Percentiles rank a stretch among this genome's conserved stretches.
Conservation (phyloP, 2,113 vertebrate species). For the Garra rufa region DNA sequence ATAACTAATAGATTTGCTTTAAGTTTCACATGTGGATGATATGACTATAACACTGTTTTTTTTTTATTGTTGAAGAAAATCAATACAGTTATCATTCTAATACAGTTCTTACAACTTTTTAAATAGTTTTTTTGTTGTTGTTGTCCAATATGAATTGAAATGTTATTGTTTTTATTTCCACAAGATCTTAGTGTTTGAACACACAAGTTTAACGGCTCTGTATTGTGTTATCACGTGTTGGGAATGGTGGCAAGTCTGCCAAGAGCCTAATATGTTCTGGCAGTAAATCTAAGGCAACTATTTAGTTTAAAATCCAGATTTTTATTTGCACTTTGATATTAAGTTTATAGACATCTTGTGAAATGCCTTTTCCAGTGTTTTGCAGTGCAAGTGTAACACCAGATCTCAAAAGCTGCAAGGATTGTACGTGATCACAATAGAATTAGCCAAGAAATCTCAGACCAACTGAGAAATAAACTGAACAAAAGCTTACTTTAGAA, state of each 20-base stretch:
- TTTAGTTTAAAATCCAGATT: constrained; percentile 10
- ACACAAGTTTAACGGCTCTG: not conserved
- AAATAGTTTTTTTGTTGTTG: not conserved
- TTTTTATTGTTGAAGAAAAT: not conserved
- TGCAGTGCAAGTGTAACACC: not conserved
- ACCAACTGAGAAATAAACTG: not conserved
- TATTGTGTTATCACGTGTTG: not conserved
- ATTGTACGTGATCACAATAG: not conserved
- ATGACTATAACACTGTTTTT: not conserved
- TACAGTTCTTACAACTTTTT: not conserved
- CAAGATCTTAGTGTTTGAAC: not conserved
- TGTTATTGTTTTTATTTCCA: not conserved
- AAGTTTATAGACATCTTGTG: not conserved
- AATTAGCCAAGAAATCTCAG: not conserved
- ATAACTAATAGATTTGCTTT: not conserved
- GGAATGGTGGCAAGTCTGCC: not conserved
- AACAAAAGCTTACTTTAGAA: not conserved
- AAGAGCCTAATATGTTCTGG: not conserved
- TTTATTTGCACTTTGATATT: not conserved
- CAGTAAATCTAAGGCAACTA: not conserved
- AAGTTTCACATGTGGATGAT: not conserved
- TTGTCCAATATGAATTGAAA: not conserved
- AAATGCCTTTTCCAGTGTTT: not conserved
- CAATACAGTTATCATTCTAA: not conserved
- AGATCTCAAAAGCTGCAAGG: not conserved